phyloP scores from a whole-genome alignment of 2,888 invertebrate species.

The Halictus quadricinctus region DNA sequence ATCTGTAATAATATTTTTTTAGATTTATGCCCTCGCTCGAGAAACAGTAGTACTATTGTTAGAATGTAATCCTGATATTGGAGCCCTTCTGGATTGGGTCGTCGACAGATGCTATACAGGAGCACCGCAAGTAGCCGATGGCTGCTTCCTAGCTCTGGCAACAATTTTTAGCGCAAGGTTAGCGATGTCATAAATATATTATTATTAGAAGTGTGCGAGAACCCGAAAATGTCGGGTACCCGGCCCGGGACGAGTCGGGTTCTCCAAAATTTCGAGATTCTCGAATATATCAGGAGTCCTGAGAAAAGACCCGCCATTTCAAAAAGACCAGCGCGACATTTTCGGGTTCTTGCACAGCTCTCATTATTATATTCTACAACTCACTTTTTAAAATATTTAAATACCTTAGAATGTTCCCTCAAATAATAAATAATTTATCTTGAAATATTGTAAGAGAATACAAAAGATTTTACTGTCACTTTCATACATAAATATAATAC shows the following conservation, averaged over 20 bases:
- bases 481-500: slow-evolving; percentile 16
- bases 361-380: background rate
- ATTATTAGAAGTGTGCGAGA: background rate
- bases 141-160: slow-evolving; percentile 97
- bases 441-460: slow-evolving; percentile 12
- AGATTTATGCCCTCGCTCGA: slow-evolving; percentile 95
- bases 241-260: too few species aligned
- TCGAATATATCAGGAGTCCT: too few species aligned
- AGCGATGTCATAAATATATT: slow-evolving; percentile 61
- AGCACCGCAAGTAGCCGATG: slow-evolving; percentile 94
- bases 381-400: background rate
- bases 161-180: slow-evolving; percentile 98
- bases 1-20: slow-evolving; percentile 58
- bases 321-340: background rate
- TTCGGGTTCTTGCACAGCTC: background rate
- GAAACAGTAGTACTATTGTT: slow-evolving; percentile 96
- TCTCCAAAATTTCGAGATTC: too few species aligned
- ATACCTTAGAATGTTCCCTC: background rate
- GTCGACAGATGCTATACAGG: slow-evolving; percentile 99
- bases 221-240: background rate
- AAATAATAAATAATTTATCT: slow-evolving; percentile 32
- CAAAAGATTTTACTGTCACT: slow-evolving; percentile 13
- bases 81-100: slow-evolving; percentile 97
- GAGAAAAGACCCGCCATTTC: too few species aligned
- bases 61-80: slow-evolving; percentile 97